Conservation (phyloP, 2,797 vertebrate genomes). For the Xiphorhynchus erythropygius region DNA sequence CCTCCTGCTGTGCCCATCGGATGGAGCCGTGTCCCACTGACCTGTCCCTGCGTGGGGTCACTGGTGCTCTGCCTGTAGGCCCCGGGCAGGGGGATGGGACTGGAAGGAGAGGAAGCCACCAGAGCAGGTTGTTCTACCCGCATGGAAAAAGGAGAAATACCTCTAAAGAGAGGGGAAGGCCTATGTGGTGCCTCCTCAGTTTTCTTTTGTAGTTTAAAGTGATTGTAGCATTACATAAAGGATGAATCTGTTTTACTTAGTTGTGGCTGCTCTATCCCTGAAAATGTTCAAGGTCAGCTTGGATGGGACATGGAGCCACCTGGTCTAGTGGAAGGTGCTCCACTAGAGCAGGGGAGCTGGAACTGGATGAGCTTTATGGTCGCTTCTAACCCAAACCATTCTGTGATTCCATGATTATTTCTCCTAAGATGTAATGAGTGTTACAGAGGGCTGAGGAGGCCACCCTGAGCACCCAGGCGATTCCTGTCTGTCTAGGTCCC, state of each 20-base stretch:
- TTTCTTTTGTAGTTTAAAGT: not conserved
- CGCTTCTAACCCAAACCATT: not conserved
- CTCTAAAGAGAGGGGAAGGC: not conserved
- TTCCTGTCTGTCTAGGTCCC: accelerated
- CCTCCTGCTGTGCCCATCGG: not conserved
- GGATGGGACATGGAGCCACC: not conserved
- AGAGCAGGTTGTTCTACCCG: not conserved
- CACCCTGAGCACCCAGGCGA: accelerated
- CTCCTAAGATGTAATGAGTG: accelerated
- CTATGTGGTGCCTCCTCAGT: accelerated
- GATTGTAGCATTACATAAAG: not conserved
- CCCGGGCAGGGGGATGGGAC: accelerated
- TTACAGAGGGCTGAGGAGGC: not conserved
- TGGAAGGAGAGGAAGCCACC: not conserved
- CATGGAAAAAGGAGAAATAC: not conserved
- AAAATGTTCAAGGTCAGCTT: not conserved
- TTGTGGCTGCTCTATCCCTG: not conserved
- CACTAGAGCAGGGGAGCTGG: not conserved
- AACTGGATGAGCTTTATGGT: not conserved
- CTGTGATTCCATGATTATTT: not conserved
- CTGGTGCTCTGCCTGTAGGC: not conserved
- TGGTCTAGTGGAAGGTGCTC: not conserved
- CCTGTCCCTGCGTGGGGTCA: not conserved
- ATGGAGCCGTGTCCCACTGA: not conserved
- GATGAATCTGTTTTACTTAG: not conserved